Conservation (phyloP, 2,888 invertebrate genomes). For the Diabrotica balteata region DNA sequence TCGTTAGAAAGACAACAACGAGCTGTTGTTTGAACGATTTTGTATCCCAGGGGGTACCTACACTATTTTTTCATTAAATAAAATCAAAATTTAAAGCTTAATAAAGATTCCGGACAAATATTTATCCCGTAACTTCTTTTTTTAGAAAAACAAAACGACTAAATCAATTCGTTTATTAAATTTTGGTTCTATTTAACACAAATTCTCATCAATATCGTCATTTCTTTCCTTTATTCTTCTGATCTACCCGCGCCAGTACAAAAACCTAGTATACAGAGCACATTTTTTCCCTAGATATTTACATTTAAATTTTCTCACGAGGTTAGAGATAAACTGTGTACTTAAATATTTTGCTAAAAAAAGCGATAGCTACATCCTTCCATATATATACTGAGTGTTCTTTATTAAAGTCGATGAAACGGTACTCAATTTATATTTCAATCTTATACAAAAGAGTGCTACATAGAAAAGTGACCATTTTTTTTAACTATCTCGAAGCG, state of each 20-base stretch:
- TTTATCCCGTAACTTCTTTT: too few species aligned
- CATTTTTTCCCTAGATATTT: conserved; percentile 52
- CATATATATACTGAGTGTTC: conserved; percentile 11
- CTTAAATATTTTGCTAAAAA: conserved; percentile 44
- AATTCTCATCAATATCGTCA: too few species aligned
- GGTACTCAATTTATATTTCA: neutral
- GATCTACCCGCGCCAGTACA: neutral
- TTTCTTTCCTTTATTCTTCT: conserved; percentile 15
- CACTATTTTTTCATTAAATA: too few species aligned
- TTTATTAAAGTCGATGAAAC: conserved; percentile 7
- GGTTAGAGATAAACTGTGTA: conserved; percentile 50
- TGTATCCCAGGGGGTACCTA: too few species aligned
- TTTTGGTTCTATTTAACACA: too few species aligned
- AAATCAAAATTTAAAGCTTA: too few species aligned
- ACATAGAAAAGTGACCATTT: conserved; percentile 20
- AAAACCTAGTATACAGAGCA: conserved; percentile 41
- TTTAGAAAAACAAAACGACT: too few species aligned
- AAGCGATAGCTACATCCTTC: conserved; percentile 37
- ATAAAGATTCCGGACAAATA: too few species aligned
- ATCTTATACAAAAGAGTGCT: conserved; percentile 18
- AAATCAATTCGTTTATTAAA: too few species aligned
- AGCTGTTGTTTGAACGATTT: too few species aligned
- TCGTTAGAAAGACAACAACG: too few species aligned
- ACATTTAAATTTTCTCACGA: conserved; percentile 47
- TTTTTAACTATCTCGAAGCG: conserved; percentile 2